A percentile compares a stretch with the other conserved stretches of the same genome.
Evolutionary conservation across 1,140 invertebrate species (phyloP).

Genomic region (Ectropis grisescens): DNA sequence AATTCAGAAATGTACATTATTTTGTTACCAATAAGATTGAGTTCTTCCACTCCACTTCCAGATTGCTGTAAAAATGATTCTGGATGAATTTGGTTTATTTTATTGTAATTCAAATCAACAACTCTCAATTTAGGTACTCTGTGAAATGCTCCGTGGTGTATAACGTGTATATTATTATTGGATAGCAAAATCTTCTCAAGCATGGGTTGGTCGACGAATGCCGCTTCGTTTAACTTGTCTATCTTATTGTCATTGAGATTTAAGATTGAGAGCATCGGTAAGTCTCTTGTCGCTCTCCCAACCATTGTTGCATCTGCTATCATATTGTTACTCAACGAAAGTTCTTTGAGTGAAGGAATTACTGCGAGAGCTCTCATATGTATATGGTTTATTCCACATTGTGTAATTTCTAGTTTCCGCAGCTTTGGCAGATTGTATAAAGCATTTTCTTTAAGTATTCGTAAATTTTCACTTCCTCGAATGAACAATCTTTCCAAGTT

Average conservation of each 20-base stretch:
- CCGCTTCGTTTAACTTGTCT: constrained; percentile 78
- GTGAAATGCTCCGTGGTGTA: constrained; percentile 84
- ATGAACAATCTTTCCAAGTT: constrained; percentile 83
- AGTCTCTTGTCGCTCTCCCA: constrained; percentile 80
- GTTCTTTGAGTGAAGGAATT: constrained; percentile 78
- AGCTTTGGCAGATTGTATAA: constrained; percentile 82
- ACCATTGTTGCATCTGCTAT: constrained; percentile 83
- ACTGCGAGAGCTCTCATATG: constrained; percentile 82
- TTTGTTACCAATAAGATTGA: constrained; percentile 82
- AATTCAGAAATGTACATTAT: constrained; percentile 80
- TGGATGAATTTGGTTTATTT: constrained; percentile 82
- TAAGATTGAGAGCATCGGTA: constrained; percentile 78
- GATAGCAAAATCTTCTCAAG: constrained; percentile 79
- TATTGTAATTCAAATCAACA: constrained; percentile 84
- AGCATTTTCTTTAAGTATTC: constrained; percentile 78
- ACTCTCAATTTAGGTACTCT: constrained; percentile 79
- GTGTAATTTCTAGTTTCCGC: constrained; percentile 80
- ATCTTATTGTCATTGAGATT: constrained; percentile 81
- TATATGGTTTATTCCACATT: constrained; percentile 83
- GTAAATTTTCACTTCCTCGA: constrained; percentile 76
- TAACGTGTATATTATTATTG: constrained; percentile 80
- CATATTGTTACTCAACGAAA: constrained; percentile 79
- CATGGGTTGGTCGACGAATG: constrained; percentile 84
- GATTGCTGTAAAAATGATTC: constrained; percentile 83
- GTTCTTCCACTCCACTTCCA: constrained; percentile 80